Percentiles rank a stretch among this genome's conserved stretches.
Evolutionary conservation across 2,797 vertebrate species (phyloP).

Genomic region (Cossypha polioptera): DNA sequence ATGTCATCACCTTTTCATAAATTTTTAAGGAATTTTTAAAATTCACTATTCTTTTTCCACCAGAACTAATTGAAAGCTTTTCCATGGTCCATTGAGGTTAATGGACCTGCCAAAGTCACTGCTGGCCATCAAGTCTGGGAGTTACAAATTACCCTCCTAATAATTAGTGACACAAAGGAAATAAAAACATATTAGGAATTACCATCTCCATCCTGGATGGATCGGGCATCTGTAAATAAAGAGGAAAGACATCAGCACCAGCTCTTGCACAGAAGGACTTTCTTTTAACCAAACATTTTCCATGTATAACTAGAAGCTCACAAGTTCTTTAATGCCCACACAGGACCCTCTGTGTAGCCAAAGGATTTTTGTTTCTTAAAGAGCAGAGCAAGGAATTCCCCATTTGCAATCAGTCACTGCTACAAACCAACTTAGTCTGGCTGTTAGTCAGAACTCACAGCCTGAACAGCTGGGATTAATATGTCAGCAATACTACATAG

Average conservation of each 20-base stretch:
- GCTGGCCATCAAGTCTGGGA: neutral
- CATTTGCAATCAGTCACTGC: neutral
- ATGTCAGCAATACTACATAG: neutral
- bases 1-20: neutral
- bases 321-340: neutral
- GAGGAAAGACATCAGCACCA: neutral
- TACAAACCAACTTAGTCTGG: neutral
- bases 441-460: neutral
- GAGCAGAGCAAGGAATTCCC: neutral
- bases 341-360: neutral
- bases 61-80: neutral
- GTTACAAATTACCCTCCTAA: neutral
- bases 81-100: neutral
- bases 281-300: neutral
- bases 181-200: neutral
- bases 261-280: neutral
- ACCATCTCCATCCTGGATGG: conserved; percentile 44
- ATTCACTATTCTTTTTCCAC: neutral
- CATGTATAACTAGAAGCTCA: neutral
- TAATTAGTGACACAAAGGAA: neutral
- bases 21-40: neutral
- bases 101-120: neutral
- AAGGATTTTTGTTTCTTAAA: neutral
- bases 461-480: neutral
- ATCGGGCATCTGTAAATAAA: conserved; percentile 47